Evolutionary conservation across 2,113 vertebrate genomes (phyloP), one percentile per base, ranked within the genome.

Genomic region (Chloropsis hardwickii): DNA sequence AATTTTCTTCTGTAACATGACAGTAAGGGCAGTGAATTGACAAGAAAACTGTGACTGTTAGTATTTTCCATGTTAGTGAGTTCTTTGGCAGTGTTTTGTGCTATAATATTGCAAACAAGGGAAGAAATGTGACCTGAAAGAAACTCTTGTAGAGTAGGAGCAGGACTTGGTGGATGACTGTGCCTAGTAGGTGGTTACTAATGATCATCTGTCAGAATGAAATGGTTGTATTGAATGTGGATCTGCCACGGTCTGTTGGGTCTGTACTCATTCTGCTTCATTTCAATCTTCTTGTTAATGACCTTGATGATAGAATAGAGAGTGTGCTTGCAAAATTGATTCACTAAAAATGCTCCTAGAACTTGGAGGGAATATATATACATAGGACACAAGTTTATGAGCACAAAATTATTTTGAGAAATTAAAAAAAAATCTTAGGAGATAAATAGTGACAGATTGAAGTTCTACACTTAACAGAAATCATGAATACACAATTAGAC

Each of bases 161-260:
- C 69, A 88, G 84, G 86, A 51, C 39, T 66, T 3, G 11, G 60
- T 88, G 76, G 51, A 56, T 94, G 86, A 66, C 83, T 83, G 50
- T 92, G 88, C 64, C 39, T 93, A 14, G 87, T 94, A 90, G 66
- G 88, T 94, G 88, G 47, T 70, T 90, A 61, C 89, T 94, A 95
- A 93, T 37, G 95, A 92, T 91, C 15, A 47, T 81, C 88, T 97
- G 92, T 93, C 94, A 91, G 29, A 94, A 83, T 88, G 72, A 94
- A 92, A 92, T 88, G 60, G 33, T 90, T 90, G 19, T 94, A 93
- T 92, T 93, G 95, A 96, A 71, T 81, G 76, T 62, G 53, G 48
- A 89, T 97, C 87, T 0, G 4, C 80, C 88, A 95, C 28, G 80
- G 92, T 93, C 95, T 95, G 92, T 81, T 97, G 72, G 65, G 60